These are phyloP conservation scores for Nothoprocta pentlandii DNA, from an alignment of 2,113 vertebrate species.

Conservation along the genomic window DNA sequence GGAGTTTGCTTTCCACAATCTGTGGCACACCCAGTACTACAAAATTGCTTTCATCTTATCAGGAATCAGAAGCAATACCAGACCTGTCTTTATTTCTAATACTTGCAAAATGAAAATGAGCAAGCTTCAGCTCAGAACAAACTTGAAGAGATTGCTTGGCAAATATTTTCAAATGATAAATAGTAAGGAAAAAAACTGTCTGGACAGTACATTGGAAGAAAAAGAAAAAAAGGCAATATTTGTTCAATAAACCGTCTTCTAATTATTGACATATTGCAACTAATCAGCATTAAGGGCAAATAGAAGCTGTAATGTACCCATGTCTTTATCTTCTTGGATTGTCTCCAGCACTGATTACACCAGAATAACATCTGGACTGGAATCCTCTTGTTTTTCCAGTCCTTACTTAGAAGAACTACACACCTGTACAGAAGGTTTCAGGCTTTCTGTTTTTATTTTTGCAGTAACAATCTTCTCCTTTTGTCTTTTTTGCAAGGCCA, in stretches of 20 bases:
- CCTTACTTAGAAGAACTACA: background rate
- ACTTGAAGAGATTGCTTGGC: background rate
- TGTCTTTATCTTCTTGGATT: background rate
- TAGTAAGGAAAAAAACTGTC: background rate
- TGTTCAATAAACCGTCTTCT: background rate
- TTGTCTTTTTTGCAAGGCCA: background rate
- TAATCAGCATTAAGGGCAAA: background rate
- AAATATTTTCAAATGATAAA: background rate
- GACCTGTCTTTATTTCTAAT: background rate
- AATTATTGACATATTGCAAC: background rate
- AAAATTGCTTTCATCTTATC: background rate
- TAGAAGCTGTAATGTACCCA: background rate
- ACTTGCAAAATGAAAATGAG: background rate
- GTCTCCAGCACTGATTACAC: background rate
- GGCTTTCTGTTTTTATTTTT: background rate
- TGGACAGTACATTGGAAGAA: background rate
- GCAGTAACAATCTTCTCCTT: background rate
- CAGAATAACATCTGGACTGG: fast-evolving
- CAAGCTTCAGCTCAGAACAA: background rate
- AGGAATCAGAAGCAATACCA: background rate
- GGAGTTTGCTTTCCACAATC: background rate
- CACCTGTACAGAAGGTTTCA: background rate
- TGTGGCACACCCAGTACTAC: background rate
- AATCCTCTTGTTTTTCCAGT: background rate
- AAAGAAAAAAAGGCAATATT: background rate